A percentile compares a stretch with the other conserved stretches of the same genome.
phyloP scores from a whole-genome alignment of 2,888 invertebrate genomes.

The Hyles lineata region DNA sequence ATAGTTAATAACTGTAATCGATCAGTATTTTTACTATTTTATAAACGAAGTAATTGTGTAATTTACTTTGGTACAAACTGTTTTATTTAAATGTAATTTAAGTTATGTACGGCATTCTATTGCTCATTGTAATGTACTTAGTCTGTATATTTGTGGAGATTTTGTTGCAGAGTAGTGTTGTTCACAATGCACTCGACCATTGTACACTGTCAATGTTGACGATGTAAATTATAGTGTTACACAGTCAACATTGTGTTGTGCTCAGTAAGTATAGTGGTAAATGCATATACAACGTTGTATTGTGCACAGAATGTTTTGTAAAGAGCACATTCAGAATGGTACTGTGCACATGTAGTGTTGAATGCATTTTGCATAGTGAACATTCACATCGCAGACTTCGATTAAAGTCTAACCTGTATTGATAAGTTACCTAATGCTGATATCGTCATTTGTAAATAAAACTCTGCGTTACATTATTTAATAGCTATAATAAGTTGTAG shows the following conservation, averaged over 20 bases:
- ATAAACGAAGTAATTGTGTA: constrained; percentile 45
- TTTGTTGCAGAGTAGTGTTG: constrained; percentile 22
- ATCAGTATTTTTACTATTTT: constrained; percentile 65
- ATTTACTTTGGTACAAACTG: constrained; percentile 60
- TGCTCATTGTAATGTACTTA: constrained; percentile 49
- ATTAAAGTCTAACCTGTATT: not conserved
- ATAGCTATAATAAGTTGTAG: constrained; percentile 19
- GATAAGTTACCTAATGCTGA: constrained; percentile 16
- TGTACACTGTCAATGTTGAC: not conserved
- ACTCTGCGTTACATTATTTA: constrained; percentile 26
- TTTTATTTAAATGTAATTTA: constrained; percentile 43
- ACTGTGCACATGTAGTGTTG: not conserved
- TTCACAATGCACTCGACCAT: not conserved
- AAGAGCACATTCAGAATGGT: too few relatives aligned
- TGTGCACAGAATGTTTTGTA: not conserved
- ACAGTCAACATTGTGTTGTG: not conserved
- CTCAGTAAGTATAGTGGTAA: not conserved
- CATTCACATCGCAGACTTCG: not conserved
- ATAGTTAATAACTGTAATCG: constrained; percentile 42
- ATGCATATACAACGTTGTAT: not conserved
- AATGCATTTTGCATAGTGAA: not conserved
- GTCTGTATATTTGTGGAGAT: constrained; percentile 48
- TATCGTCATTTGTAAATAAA: constrained; percentile 39
- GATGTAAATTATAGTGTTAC: too few relatives aligned
- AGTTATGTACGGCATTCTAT: constrained; percentile 37